phyloP scores from a whole-genome alignment of 1,140 invertebrate genomes.

The Calephelis virginiensis region DNA sequence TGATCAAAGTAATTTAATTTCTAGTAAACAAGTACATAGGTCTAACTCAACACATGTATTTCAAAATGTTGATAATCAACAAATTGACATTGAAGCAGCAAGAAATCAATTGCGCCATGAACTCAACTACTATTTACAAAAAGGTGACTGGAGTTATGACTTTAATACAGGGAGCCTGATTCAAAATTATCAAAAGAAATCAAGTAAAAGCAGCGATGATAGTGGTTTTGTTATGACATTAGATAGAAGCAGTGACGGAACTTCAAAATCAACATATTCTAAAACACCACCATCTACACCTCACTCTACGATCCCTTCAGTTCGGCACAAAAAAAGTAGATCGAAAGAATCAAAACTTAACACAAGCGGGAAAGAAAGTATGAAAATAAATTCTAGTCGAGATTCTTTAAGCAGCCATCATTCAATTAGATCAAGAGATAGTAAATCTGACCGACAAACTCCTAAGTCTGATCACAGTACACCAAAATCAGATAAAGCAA shows the following conservation, averaged over 20 bases:
- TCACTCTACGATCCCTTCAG: slow-evolving; percentile 66
- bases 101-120: slow-evolving; percentile 70
- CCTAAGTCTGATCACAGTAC: slow-evolving; percentile 69
- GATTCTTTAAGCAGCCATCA: slow-evolving; percentile 76
- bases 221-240: slow-evolving; percentile 75
- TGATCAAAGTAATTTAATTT: slow-evolving; percentile 72
- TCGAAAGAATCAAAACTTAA: slow-evolving; percentile 72
- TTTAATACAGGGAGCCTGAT: slow-evolving; percentile 72
- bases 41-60: slow-evolving; percentile 78
- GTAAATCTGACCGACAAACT: slow-evolving; percentile 66
- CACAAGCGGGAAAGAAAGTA: slow-evolving; percentile 60
- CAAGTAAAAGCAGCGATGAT: slow-evolving; percentile 73
- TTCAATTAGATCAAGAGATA: slow-evolving; percentile 73
- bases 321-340: slow-evolving; percentile 71
- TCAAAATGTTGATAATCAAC: slow-evolving; percentile 64
- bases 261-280: slow-evolving; percentile 71
- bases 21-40: slow-evolving; percentile 76
- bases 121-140: slow-evolving; percentile 72
- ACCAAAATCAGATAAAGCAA: slow-evolving; percentile 64
- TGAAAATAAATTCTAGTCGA: slow-evolving; percentile 73
- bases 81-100: slow-evolving; percentile 68
- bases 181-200: slow-evolving; percentile 75
- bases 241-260: slow-evolving; percentile 73
- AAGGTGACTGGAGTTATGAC: slow-evolving; percentile 74
- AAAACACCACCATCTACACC: slow-evolving; percentile 69